Evolutionary conservation across 2,888 invertebrate species (phyloP).

Genomic region (Dasysyrphus albostriatus): DNA sequence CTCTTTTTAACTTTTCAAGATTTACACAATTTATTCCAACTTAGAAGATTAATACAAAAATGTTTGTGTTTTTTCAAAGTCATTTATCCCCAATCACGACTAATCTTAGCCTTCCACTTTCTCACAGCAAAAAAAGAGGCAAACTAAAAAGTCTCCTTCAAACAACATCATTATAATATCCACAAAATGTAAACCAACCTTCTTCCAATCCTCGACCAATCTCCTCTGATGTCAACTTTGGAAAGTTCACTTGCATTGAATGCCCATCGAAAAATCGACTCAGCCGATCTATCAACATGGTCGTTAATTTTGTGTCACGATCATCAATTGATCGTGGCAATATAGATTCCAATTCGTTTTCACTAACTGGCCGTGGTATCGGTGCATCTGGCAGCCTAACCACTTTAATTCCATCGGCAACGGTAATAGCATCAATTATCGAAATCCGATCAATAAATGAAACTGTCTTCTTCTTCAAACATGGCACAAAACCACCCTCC

Average conservation of each 20-base stretch:
- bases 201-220: slow-evolving; percentile 90
- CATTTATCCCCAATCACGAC: too few species aligned
- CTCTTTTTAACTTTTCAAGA: too few species aligned
- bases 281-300: slow-evolving; percentile 89
- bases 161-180: neutral
- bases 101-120: too few species aligned
- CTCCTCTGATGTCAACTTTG: slow-evolving; percentile 88
- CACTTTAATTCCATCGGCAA: slow-evolving; percentile 89
- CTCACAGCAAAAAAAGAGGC: neutral
- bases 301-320: slow-evolving; percentile 88
- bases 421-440: slow-evolving; percentile 87
- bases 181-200: slow-evolving; percentile 85
- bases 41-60: too few species aligned
- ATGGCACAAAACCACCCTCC: slow-evolving; percentile 88
- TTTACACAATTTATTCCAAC: too few species aligned
- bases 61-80: too few species aligned
- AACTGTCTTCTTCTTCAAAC: slow-evolving; percentile 92
- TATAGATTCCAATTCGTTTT: slow-evolving; percentile 89
- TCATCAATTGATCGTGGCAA: slow-evolving; percentile 88
- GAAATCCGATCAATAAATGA: slow-evolving; percentile 91
- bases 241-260: slow-evolving; percentile 90
- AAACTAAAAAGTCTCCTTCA: neutral
- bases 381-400: slow-evolving; percentile 85
- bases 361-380: slow-evolving; percentile 84
- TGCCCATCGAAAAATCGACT: slow-evolving; percentile 90